phyloP scores from a whole-genome alignment of 1,140 invertebrate species.

The Yoshiicerus persimilis region DNA sequence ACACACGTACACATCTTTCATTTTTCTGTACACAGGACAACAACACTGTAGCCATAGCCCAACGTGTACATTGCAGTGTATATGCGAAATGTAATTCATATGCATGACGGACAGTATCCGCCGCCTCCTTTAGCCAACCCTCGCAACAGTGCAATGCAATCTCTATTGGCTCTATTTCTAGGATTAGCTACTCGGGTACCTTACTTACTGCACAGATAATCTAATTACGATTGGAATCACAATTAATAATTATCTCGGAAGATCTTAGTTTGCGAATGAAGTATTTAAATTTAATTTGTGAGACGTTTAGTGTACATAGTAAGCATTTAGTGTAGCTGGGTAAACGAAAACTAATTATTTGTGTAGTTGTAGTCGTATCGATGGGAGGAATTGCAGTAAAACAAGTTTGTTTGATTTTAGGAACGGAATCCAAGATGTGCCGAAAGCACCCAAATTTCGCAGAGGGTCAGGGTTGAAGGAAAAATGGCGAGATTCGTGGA shows the following conservation, averaged over 20 bases:
- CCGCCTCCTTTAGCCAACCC: not conserved
- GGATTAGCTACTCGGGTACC: too few species aligned
- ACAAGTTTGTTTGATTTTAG: not conserved
- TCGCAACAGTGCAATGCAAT: not conserved
- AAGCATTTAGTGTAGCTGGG: too few species aligned
- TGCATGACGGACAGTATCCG: not conserved
- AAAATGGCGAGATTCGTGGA: slow-evolving; percentile 55
- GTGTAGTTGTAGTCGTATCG: too few species aligned
- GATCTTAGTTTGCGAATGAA: too few species aligned
- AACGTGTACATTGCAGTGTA: not conserved
- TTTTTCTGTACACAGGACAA: not conserved
- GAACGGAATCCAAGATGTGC: slow-evolving; percentile 38
- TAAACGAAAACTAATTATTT: too few species aligned
- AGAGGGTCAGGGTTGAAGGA: slow-evolving; percentile 65
- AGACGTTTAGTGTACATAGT: too few species aligned
- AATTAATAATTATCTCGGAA: too few species aligned
- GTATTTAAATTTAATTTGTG: too few species aligned
- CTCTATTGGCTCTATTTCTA: not conserved
- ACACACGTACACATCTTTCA: not conserved
- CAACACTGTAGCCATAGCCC: not conserved
- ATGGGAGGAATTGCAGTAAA: not conserved
- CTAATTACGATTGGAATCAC: too few species aligned
- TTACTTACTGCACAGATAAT: too few species aligned
- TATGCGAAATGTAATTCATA: not conserved
- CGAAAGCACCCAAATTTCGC: slow-evolving; percentile 49